Percentiles rank a stretch among this genome's conserved stretches.
These are phyloP conservation scores for Delphinus delphis DNA, from an alignment of 2,113 vertebrate genomes.

Conservation along the genomic window DNA sequence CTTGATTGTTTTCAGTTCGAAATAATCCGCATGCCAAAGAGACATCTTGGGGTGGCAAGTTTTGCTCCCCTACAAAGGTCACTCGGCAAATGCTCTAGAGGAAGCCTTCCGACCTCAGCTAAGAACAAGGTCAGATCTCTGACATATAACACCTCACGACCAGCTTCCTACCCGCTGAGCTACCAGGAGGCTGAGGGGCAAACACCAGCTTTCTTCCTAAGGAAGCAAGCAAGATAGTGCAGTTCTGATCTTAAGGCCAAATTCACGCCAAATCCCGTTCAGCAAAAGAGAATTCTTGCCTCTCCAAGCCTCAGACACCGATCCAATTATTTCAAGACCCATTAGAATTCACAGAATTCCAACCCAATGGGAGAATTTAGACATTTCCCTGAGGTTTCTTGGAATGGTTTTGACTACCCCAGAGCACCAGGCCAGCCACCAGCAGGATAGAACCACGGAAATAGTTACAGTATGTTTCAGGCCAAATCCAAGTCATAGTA, in stretches of 20 bases:
- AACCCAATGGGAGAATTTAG: background rate
- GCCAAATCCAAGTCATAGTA: background rate
- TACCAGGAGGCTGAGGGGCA: background rate
- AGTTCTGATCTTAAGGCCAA: background rate
- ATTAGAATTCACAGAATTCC: background rate
- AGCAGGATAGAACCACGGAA: background rate
- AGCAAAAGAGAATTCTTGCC: background rate
- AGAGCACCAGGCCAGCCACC: background rate
- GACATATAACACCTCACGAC: background rate
- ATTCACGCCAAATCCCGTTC: background rate
- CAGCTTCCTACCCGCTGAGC: slow-evolving; percentile 33
- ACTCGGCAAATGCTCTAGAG: slow-evolving; percentile 49
- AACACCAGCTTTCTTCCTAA: background rate
- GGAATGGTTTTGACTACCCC: background rate
- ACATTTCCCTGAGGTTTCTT: background rate
- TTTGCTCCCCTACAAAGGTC: background rate
- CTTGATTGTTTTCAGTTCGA: background rate
- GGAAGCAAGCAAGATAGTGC: background rate
- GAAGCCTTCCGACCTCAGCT: slow-evolving; percentile 25
- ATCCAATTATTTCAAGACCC: background rate
- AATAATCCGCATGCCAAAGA: background rate
- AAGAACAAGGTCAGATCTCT: slow-evolving; percentile 39
- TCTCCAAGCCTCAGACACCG: background rate
- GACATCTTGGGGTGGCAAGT: background rate
- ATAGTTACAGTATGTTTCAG: background rate